Percentiles rank a stretch among this genome's conserved stretches.
These are phyloP conservation scores for Colaptes auratus DNA, from an alignment of 2,113 vertebrate species.

Conservation along the genomic window DNA sequence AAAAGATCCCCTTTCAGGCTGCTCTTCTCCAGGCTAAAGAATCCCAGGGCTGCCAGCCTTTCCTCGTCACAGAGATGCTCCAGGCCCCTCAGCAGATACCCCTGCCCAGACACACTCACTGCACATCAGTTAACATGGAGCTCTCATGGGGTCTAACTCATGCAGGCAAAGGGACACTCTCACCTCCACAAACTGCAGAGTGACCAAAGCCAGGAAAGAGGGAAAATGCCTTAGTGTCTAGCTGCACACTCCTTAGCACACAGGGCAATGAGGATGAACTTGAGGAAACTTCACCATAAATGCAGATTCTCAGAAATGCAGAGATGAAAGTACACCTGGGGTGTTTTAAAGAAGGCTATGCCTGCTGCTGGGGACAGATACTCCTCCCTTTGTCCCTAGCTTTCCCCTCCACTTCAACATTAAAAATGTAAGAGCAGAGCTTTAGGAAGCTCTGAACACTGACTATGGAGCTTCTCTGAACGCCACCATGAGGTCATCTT, in stretches of 20 bases:
- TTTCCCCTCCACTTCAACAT: background rate
- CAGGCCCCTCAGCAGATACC: no score
- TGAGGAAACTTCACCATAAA: background rate
- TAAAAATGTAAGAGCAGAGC: background rate
- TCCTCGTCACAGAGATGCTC: no score
- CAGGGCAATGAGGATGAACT: background rate
- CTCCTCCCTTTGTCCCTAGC: background rate
- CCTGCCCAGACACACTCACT: background rate
- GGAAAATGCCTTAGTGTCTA: accelerated
- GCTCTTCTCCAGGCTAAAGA: no score
- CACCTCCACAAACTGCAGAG: background rate
- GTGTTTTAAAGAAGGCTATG: background rate
- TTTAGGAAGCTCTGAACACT: background rate
- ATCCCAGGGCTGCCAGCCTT: no score
- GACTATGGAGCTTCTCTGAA: accelerated
- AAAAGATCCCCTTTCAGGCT: no score
- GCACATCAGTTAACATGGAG: accelerated
- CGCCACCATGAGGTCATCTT: background rate
- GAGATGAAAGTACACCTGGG: background rate
- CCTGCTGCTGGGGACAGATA: background rate
- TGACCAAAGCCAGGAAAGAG: background rate
- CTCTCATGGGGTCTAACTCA: background rate
- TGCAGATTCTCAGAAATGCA: background rate
- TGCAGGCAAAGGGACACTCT: accelerated
- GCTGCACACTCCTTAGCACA: background rate